Conservation (phyloP, 2,797 vertebrate species). For the Pygocentrus nattereri region DNA sequence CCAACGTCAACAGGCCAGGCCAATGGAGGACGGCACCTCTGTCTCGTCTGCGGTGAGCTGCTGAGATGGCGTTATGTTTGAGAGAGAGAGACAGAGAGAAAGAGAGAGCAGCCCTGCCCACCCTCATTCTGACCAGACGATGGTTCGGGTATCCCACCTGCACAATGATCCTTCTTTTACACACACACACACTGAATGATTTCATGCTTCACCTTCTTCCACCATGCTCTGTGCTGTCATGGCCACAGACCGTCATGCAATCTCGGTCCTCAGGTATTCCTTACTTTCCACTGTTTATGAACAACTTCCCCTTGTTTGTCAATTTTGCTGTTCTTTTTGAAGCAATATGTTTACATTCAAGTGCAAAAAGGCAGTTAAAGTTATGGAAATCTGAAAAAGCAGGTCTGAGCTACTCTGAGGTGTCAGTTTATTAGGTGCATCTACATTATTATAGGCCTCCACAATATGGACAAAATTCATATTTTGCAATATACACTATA, state of each 20-base stretch:
- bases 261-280: background rate
- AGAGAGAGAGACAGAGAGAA: slow-evolving; percentile 44
- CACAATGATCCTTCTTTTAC: background rate
- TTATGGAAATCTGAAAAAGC: background rate
- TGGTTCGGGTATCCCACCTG: background rate
- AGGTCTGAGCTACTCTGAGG: too few species aligned
- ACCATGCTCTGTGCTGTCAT: background rate
- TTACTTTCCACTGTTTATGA: slow-evolving; percentile 3
- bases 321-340: background rate
- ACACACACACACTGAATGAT: too few species aligned
- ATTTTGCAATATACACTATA: too few species aligned
- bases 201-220: background rate
- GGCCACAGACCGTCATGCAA: background rate
- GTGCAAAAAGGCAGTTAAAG: background rate
- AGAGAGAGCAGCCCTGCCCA: background rate
- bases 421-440: too few species aligned
- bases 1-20: slow-evolving; percentile 76
- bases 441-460: too few species aligned
- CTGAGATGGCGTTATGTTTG: slow-evolving; percentile 67
- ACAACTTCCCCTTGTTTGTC: background rate
- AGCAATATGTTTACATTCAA: background rate
- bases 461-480: too few species aligned
- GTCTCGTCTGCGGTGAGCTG: slow-evolving; percentile 78
- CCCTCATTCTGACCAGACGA: slow-evolving; percentile 11
- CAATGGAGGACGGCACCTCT: slow-evolving; percentile 70